Evolutionary conservation across 2,888 invertebrate genomes (phyloP), one percentile per base, ranked within the genome.

Genomic region (Tillus elongatus): DNA sequence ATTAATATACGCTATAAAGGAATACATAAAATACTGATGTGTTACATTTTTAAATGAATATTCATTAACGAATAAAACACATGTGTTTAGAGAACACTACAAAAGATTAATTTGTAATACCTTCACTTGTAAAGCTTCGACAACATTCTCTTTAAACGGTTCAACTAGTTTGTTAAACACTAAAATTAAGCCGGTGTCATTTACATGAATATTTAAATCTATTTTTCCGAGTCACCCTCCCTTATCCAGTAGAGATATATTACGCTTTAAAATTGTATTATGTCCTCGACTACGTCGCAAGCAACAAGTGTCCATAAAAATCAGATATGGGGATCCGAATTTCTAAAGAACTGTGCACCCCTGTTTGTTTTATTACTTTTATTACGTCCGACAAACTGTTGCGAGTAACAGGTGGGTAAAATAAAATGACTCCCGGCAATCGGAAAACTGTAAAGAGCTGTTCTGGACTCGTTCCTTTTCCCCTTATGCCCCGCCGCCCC

Each of bases 261-360:
- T 45, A 50, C 46, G 51, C 51, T 55, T 53, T 49, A 50, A 54
- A 54, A 53, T 53, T 52, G 53, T 48, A 54, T 49, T 49, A 48
- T 48, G 44, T 41, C 39, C 40, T 41, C 37, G 31, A 39, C 39
- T 26, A 42, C 39, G 44, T 50, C 36, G 53, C 50, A 52, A 49
- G 62, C 60, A 60, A 61, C 63, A 61, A 61, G 60, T 60, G 59
- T 58, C 59, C 53, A 61, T 61, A 60, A 60, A 61, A 60, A 61
- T 61, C 60, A 57, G 60, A 60, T 59, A 61, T 60, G 57, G 54
- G 50, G 49, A 49, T n/a, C 52, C 49, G 57, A 57, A 59, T 57
- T 58, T 57, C 54, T 56, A 58, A 58, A 57, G 57, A 58, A 60
- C 59, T 43, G 58, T 56, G 52, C 56, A 56, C 57, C 52, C 52